Conservation (phyloP, 2,797 vertebrate genomes). For the Enteromius argenteus region DNA sequence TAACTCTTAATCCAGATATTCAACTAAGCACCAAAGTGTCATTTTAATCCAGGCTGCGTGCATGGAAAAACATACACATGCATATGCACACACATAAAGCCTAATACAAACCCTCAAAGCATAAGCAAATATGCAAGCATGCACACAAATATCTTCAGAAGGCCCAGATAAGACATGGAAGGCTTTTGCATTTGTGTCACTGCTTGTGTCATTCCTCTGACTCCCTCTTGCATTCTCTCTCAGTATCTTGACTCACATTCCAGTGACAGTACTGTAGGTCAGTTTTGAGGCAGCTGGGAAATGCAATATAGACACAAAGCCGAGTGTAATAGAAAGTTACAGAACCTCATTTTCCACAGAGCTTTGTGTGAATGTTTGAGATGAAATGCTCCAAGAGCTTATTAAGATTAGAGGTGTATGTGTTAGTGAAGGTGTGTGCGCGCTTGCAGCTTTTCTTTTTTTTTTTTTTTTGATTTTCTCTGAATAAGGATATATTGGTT, state of each 20-base stretch:
- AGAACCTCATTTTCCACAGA: slow-evolving; percentile 36
- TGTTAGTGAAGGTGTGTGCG: slow-evolving; percentile 1
- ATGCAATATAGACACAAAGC: slow-evolving; percentile 25
- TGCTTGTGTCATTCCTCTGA: slow-evolving; percentile 2
- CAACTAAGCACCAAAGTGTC: slow-evolving; percentile 23
- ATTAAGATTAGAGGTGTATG: slow-evolving; percentile 29
- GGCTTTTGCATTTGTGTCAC: slow-evolving; percentile 11
- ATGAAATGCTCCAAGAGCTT: slow-evolving; percentile 29
- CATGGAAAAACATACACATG: slow-evolving; percentile 31
- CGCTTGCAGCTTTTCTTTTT: background rate
- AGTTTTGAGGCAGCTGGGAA: slow-evolving; percentile 28
- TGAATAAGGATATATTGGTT: slow-evolving; percentile 25
- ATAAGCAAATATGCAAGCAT: slow-evolving; percentile 34
- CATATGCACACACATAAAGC: slow-evolving; percentile 41
- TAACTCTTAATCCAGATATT: slow-evolving; percentile 43
- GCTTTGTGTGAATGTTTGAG: slow-evolving; percentile 20
- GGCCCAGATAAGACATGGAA: slow-evolving; percentile 19
- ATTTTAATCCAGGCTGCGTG: slow-evolving; percentile 36
- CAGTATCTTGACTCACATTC: slow-evolving; percentile 1
- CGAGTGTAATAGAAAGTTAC: slow-evolving; percentile 16
- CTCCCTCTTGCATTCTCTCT: background rate
- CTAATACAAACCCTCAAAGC: slow-evolving; percentile 40
- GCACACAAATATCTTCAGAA: slow-evolving; percentile 39
- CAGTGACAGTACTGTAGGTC: slow-evolving; percentile 25
- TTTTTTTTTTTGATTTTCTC: slow-evolving; percentile 10